Base-by-base conservation (phyloP, 2,888 invertebrate genomes). In the Dione vanillae region DNA sequence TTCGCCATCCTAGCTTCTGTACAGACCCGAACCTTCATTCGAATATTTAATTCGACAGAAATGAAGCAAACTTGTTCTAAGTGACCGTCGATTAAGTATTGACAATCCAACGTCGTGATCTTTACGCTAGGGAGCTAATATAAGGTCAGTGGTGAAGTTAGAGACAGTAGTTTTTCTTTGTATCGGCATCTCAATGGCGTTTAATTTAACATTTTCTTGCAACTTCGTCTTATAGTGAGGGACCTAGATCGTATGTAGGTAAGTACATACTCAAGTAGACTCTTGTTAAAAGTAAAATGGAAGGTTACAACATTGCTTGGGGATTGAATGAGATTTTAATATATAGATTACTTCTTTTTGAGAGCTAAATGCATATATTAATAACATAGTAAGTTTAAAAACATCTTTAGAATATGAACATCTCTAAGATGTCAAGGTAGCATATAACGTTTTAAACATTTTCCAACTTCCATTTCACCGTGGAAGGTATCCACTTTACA, bases 1-100 rank as follows among this genome's bases (percentile, higher is more conserved):
- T 82, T 79, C 82, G 82, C 86, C 88, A 86, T 89, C 84, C 89
- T 84, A 82, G 83, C 88, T 85, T 83, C 83, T 85, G 83, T 83
- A 79, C 82, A 77, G 84, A 84, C 78, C 82, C 75, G 81, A 84
- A 82, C 78, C 84, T 86, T 85, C 87, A 87, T 84, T 87, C 84
- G 83, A 83, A 87, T 84, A 87, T 83, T 82, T 85, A 87, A 88
- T 88, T 85, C 85, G 82, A 85, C 85, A 90, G 92, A 92, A 89
- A 92, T 92, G 92, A 86, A 85, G 88, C 84, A 85, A 89, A 86
- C 85, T 81, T 84, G 88, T 86, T 85, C 83, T 82, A 87, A 91
- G 91, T 91, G 89, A 88, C 85, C 82, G 79, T 79, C 74, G 74
- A 72, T 72, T 71, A 69, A 71, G 69, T 71, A 74, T 75, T 72